Base-by-base conservation (phyloP, 1,140 invertebrate species). In the Palaemon carinicauda region DNA sequence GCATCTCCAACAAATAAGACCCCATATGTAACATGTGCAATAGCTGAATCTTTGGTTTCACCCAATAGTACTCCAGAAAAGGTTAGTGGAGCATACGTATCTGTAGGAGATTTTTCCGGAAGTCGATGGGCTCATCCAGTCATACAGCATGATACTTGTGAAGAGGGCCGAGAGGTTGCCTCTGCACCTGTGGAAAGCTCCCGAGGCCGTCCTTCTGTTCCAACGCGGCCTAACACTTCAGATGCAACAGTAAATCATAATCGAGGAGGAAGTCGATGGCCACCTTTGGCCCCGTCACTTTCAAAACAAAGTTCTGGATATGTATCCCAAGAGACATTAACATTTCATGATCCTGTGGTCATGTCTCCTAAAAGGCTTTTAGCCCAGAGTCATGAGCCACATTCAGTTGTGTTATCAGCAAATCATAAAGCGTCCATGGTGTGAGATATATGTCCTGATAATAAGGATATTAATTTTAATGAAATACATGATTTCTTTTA, bases 301-400 rank as follows among this genome's bases (percentile, higher is more conserved):
- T 86, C 84, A 14, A 86, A 86, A 54, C 77, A 80, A 54, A 86
- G 84, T 52, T 86, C 82, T 29, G 82, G 74, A 31, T 77, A 85
- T 85, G 84, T 86, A 10, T 86, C 84, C 21, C 83, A 85, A 24
- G 83, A 85, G 27, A 79, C 75, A 54, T 79, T 86, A 50, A n/a
- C 84, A 17, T 85, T 85, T 33, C 74, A 85, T 79, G 84, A 86
- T 86, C 75, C 84, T 80, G 77, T 86, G 24, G 84, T 86, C 71
- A 86, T 86, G 84, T 86, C 84, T 56, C 84, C 84, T 19, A 86
- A 86, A 33, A 86, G 78, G 78, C 84, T 86, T 51, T 24, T 86
- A 50, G 65, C 78, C 21, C 75, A 60, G 51, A 86, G 84, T 41
- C 60, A 86, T 15, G 84, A 86, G 77, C 84, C 84, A 14, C 78